Evolutionary conservation across 2,888 invertebrate species (phyloP).

Genomic region (Papilio protenor): DNA sequence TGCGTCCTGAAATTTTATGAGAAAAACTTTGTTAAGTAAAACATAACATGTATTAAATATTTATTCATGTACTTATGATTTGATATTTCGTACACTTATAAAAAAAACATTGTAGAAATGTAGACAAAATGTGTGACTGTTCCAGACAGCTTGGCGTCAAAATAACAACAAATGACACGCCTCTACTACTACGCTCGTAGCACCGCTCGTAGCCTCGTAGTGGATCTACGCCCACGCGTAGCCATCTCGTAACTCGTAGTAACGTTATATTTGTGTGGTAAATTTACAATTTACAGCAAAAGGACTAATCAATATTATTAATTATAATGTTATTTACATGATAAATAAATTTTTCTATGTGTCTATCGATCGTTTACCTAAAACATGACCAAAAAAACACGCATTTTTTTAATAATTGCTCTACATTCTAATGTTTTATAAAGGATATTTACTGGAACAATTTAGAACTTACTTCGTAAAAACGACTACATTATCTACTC

Average conservation of each 20-base stretch:
- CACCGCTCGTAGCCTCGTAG: constrained; percentile 35
- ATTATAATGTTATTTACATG: not conserved
- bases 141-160: constrained; percentile 42
- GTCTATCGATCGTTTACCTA: no score
- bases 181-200: constrained; percentile 43
- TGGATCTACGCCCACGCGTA: constrained; percentile 38
- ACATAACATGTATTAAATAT: not conserved
- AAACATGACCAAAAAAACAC: no score
- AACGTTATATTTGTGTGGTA: not conserved
- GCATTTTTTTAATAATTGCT: no score
- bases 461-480: no score
- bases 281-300: not conserved
- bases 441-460: no score
- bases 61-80: not conserved
- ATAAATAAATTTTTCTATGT: not conserved
- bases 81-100: not conserved
- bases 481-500: no score
- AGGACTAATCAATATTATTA: not conserved
- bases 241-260: constrained; percentile 36
- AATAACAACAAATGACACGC: constrained; percentile 43
- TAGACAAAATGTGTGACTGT: constrained; percentile 18
- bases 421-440: no score
- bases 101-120: not conserved
- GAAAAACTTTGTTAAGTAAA: no score
- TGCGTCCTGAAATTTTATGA: not conserved